Percentiles rank a stretch among this genome's conserved stretches.
Conservation (phyloP, 2,888 invertebrate genomes). For the Parochlus steinenii region DNA sequence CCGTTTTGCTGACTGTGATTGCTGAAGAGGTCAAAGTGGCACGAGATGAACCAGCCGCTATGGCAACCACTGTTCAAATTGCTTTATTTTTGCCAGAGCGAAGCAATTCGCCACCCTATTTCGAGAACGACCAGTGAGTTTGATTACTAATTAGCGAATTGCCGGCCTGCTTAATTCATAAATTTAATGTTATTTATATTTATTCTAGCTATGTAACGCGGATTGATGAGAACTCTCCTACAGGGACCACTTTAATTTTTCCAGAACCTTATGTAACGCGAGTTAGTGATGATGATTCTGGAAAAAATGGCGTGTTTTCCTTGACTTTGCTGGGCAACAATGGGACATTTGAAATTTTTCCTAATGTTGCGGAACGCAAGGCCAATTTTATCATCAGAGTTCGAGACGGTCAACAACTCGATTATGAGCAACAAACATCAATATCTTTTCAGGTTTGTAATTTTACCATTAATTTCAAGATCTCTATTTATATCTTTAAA, state of each 20-base stretch:
- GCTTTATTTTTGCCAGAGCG: conserved; percentile 67
- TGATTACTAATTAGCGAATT: neutral
- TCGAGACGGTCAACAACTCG: conserved; percentile 62
- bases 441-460: conserved; percentile 51
- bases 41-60: conserved; percentile 57
- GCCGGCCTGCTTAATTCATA: neutral
- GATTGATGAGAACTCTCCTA: conserved; percentile 64
- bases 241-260: conserved; percentile 59
- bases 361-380: conserved; percentile 62
- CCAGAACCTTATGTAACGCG: conserved; percentile 52
- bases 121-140: conserved; percentile 58
- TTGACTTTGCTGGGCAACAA: conserved; percentile 62
- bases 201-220: conserved; percentile 51
- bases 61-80: conserved; percentile 65
- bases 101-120: conserved; percentile 60
- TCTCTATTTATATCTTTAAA: conserved; percentile 9
- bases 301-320: conserved; percentile 71
- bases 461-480: conserved; percentile 7
- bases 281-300: conserved; percentile 60
- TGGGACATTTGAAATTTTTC: conserved; percentile 76
- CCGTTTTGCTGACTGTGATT: conserved; percentile 65
- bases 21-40: conserved; percentile 69
- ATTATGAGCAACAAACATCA: conserved; percentile 65
- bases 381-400: conserved; percentile 69
- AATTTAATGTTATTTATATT: conserved; percentile 13